Evolutionary conservation across 2,113 vertebrate species (phyloP), one percentile per base, ranked within the genome.

Genomic region (Pteruthius melanotis): DNA sequence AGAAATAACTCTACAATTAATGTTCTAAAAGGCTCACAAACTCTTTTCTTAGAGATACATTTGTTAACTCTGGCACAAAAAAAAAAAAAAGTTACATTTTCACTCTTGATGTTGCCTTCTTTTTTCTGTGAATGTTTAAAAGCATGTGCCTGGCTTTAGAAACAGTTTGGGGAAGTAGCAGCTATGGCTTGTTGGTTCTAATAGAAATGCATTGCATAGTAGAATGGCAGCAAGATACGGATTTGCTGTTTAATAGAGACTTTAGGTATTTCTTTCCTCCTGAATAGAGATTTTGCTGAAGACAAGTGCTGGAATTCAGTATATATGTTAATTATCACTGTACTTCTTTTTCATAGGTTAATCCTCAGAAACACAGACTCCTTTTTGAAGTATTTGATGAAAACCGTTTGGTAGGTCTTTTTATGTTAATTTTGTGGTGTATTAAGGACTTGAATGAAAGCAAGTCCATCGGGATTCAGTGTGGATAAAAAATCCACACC

Each of bases 361-460:
- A 98, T 97, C 99, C 99, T 69, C 98, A 97, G 78, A 98, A 98
- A 80, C 99, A 99, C 94, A 98, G 99, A 37, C 97, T 99, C 47
- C 98, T 99, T 61, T 98, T 99, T 70, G 99, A 99, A 98, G 99
- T 99, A 63, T 99, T 99, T 97, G 99, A 99, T 97, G 99, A 99
- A 97, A 99, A 99, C 86, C 99, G 99, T 39, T 97, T 99, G 99
- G 99, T 99, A 98, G 97, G 99, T 98, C 40, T n/a, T 26, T 26
- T 30, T 56, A 13, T 57, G 8, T 61, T 85, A 40, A 52, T 63
- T 35, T 50, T 91, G 63, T 52, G 28, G 1, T 65, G 3, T 65
- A 31, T 71, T 86, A 20, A 70, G 75, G 26, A 33, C n/a, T 45
- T 69, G 28, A 60, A 17, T 60, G 37, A 60, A 87, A 57, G 17